Conservation (phyloP, 2,888 invertebrate species). For the Thereva nobilitata region DNA sequence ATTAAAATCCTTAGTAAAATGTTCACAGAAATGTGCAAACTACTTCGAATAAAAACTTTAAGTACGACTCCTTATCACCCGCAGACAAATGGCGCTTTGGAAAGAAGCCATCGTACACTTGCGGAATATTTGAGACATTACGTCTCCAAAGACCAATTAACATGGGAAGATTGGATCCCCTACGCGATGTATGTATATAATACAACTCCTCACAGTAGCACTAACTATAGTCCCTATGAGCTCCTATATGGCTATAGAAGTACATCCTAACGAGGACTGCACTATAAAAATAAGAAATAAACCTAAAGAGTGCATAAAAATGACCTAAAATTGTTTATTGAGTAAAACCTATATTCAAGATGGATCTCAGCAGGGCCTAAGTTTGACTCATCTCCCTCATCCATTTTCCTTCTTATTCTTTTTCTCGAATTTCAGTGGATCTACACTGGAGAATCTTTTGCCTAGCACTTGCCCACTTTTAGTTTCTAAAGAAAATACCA, state of each 20-base stretch:
- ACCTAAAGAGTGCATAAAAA: too few relatives aligned
- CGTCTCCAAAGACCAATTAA: conserved; percentile 44
- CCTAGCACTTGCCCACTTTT: too few relatives aligned
- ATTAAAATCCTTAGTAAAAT: not conserved
- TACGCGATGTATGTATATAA: conserved; percentile 48
- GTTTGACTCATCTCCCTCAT: too few relatives aligned
- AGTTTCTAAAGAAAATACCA: too few relatives aligned
- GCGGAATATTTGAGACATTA: conserved; percentile 48
- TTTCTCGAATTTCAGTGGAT: too few relatives aligned
- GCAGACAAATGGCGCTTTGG: conserved; percentile 47
- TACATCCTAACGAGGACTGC: not conserved
- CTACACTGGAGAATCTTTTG: too few relatives aligned
- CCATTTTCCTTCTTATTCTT: too few relatives aligned
- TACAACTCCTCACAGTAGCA: conserved; percentile 44
- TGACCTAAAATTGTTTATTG: too few relatives aligned
- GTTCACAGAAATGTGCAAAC: conserved; percentile 43
- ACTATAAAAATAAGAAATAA: too few relatives aligned
- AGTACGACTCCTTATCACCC: conserved; percentile 25
- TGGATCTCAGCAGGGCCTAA: too few relatives aligned
- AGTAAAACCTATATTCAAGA: too few relatives aligned
- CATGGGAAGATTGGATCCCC: conserved; percentile 50
- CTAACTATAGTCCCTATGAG: not conserved
- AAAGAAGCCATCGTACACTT: too few relatives aligned
- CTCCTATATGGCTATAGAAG: not conserved
- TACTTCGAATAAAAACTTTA: conserved; percentile 2